Percentiles rank a stretch among this genome's conserved stretches.
Evolutionary conservation across 2,888 invertebrate species (phyloP).

Genomic region (Spicauda simplicius): DNA sequence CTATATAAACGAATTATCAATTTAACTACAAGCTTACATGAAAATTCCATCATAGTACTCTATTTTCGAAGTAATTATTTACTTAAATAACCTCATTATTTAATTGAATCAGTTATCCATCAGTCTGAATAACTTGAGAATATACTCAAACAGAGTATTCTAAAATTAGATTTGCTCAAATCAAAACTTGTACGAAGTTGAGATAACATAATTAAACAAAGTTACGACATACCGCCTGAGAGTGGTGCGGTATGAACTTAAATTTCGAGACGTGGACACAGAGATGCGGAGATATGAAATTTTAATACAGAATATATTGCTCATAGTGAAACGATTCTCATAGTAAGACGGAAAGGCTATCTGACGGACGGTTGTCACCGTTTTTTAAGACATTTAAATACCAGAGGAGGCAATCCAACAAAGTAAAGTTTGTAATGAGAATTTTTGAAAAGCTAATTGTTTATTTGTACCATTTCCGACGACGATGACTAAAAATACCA

Average conservation of each 20-base stretch:
- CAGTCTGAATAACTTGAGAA: not conserved
- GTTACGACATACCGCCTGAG: constrained; percentile 4
- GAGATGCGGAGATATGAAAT: not conserved
- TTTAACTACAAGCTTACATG: not conserved
- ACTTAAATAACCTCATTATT: not conserved
- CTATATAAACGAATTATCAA: not conserved
- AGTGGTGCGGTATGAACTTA: constrained; percentile 5
- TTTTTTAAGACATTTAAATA: no score
- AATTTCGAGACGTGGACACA: not conserved
- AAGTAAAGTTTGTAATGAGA: no score
- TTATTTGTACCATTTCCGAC: no score
- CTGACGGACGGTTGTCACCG: no score
- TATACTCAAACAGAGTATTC: constrained; percentile 6
- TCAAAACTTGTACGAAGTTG: constrained; percentile 19
- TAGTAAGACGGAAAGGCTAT: no score
- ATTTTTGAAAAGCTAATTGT: no score
- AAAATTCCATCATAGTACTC: not conserved
- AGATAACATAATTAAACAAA: constrained; percentile 21
- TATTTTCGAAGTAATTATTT: not conserved
- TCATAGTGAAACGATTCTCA: no score
- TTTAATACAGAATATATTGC: no score
- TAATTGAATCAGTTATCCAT: not conserved
- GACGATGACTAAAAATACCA: no score
- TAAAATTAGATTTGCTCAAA: constrained; percentile 24
- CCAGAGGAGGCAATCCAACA: no score